These are phyloP conservation scores for Charina bottae DNA, from an alignment of 2,113 vertebrate species.

Conservation along the genomic window DNA sequence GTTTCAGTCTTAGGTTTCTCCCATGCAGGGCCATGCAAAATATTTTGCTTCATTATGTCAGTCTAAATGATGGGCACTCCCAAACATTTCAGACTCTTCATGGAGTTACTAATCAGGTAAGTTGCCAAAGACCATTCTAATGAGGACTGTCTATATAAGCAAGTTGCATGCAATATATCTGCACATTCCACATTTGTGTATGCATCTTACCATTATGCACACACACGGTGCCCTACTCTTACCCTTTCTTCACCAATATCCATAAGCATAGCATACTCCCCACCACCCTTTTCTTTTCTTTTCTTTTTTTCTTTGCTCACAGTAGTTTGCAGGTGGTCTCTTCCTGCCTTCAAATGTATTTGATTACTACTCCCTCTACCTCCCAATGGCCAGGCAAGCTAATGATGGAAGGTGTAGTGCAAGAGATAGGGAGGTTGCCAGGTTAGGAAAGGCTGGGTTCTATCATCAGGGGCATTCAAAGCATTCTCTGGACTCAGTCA, in stretches of 20 bases:
- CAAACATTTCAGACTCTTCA: background rate
- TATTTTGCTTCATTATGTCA: no score
- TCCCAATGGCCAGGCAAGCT: background rate
- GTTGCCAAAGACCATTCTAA: background rate
- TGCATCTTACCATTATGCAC: background rate
- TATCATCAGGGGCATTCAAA: background rate
- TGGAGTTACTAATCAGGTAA: background rate
- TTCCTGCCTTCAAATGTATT: background rate
- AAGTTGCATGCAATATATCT: background rate
- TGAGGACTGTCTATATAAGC: background rate
- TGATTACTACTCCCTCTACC: background rate
- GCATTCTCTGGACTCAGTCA: background rate
- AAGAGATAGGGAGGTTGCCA: background rate
- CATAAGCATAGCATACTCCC: background rate
- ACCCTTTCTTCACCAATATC: background rate
- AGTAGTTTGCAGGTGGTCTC: background rate
- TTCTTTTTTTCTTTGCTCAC: background rate
- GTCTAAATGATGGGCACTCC: no score
- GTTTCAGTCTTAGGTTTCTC: background rate
- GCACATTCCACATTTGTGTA: background rate
- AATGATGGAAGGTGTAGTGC: background rate
- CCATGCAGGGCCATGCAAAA: background rate
- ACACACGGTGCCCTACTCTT: background rate
- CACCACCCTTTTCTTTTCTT: no score
- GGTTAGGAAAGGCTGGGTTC: background rate